These are phyloP conservation scores for Psephotus haematonotus DNA, from an alignment of 2,113 vertebrate species.

Conservation along the genomic window DNA sequence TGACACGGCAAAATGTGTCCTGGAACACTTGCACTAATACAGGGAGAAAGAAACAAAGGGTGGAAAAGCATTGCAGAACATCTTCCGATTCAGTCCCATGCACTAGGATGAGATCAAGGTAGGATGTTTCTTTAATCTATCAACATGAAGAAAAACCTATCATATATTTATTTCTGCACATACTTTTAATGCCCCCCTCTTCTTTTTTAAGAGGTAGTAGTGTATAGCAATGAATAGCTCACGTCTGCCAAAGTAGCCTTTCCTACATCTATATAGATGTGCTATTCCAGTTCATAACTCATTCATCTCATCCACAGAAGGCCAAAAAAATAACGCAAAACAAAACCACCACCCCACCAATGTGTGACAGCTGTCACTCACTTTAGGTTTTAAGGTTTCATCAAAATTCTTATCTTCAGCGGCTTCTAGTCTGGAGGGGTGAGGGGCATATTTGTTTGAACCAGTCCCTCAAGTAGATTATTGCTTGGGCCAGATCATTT, in stretches of 20 bases:
- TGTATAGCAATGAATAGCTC: neutral
- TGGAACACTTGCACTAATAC: neutral
- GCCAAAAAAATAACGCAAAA: neutral
- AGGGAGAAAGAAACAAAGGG: neutral
- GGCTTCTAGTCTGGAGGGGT: neutral
- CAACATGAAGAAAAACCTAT: neutral
- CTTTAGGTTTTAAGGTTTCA: neutral
- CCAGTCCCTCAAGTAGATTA: neutral
- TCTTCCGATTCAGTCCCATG: neutral
- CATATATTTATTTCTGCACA: neutral
- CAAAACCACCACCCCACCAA: neutral
- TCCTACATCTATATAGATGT: neutral
- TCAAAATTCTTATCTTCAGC: neutral
- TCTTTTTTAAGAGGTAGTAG: neutral
- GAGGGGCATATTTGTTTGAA: neutral
- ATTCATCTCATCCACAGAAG: neutral
- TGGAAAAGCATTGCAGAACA: neutral
- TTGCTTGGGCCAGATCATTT: neutral
- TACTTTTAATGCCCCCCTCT: neutral
- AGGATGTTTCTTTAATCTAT: neutral
- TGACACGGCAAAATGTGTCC: neutral
- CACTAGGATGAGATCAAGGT: neutral
- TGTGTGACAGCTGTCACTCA: neutral
- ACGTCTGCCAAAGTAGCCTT: neutral
- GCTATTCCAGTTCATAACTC: neutral